A percentile compares a stretch with the other conserved stretches of the same genome.
Evolutionary conservation across 2,797 vertebrate genomes (phyloP).

Genomic region (Bradypodion ventrale): DNA sequence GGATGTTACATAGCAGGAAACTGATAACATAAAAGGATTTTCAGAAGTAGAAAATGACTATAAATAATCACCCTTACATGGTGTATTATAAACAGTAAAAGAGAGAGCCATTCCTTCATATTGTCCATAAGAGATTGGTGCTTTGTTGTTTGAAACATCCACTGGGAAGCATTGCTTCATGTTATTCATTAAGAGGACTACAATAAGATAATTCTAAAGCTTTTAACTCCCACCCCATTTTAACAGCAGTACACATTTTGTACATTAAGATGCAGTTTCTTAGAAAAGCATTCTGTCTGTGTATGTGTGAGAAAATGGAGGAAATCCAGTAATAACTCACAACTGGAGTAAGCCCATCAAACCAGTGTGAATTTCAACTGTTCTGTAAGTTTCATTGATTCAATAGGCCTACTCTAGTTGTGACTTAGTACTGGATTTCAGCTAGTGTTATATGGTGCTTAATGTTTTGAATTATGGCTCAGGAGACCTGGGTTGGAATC

Average conservation of each 20-base stretch:
- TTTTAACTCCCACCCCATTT: background rate
- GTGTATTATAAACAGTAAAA: slow-evolving; percentile 11
- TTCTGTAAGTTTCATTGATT: too few relatives aligned
- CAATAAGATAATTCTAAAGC: background rate
- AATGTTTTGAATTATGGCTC: too few relatives aligned
- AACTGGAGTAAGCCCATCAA: too few relatives aligned
- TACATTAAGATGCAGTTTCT: background rate
- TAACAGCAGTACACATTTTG: slow-evolving; percentile 11
- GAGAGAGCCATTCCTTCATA: background rate
- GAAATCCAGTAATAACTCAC: too few relatives aligned
- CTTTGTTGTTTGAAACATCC: background rate
- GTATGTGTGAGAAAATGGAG: background rate
- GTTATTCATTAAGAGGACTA: background rate
- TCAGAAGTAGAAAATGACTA: background rate
- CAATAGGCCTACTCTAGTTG: too few relatives aligned
- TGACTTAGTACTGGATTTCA: too few relatives aligned
- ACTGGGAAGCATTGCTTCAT: background rate
- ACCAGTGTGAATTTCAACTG: too few relatives aligned
- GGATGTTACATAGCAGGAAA: background rate
- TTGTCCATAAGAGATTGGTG: background rate
- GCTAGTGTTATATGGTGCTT: too few relatives aligned
- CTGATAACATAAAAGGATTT: background rate
- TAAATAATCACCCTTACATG: slow-evolving; percentile 4
- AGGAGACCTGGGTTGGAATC: too few relatives aligned
- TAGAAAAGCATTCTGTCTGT: background rate